Conservation (phyloP, 1,140 invertebrate species). For the Streblospio benedicti region DNA sequence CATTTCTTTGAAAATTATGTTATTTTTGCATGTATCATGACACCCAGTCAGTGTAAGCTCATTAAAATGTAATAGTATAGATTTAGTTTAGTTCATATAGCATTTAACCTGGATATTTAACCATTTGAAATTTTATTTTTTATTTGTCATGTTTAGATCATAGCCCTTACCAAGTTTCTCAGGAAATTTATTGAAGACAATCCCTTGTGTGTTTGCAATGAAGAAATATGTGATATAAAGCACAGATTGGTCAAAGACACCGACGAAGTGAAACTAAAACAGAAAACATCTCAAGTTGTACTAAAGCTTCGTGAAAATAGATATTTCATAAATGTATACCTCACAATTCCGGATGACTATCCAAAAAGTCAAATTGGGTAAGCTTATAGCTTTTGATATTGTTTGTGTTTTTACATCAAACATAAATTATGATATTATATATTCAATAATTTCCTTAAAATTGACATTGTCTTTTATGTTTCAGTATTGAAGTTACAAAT, state of each 20-base stretch:
- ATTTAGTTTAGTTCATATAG: not conserved
- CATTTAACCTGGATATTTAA: not conserved
- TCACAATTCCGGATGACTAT: conserved; percentile 60
- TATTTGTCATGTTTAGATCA: conserved; percentile 39
- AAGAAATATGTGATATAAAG: conserved; percentile 61
- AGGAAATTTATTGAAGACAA: conserved; percentile 62
- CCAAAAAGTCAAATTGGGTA: conserved; percentile 54
- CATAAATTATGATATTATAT: not conserved
- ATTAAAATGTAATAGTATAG: not conserved
- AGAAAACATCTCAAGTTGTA: conserved; percentile 57
- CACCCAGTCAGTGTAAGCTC: not conserved
- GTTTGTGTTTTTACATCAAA: not conserved
- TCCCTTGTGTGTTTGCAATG: conserved; percentile 63
- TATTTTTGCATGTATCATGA: not conserved
- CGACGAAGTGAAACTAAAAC: conserved; percentile 60
- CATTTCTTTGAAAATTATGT: not conserved
- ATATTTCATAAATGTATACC: conserved; percentile 56
- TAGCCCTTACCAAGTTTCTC: conserved; percentile 56
- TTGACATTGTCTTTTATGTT: conserved; percentile 10
- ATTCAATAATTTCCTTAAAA: conserved; percentile 2
- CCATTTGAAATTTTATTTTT: conserved; percentile 4
- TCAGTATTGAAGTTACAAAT: conserved; percentile 53
- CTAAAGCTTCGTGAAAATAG: conserved; percentile 54
- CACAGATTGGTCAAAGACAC: conserved; percentile 38
- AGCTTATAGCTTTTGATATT: conserved; percentile 24